Conservation (phyloP, 2,888 invertebrate genomes). For the Drosophila basisetae region DNA sequence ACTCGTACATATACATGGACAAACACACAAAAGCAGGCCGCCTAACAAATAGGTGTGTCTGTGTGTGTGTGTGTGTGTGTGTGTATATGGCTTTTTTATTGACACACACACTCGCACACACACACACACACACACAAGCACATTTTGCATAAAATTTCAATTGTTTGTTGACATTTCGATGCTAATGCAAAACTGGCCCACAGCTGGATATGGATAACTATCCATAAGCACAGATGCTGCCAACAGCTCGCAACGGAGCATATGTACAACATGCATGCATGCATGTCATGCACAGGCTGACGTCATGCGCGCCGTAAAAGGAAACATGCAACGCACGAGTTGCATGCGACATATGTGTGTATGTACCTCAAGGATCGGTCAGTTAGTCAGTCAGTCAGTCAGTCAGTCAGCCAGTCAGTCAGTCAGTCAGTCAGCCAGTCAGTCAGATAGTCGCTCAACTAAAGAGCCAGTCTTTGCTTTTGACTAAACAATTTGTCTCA, state of each 20-base stretch:
- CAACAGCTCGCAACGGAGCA: neutral
- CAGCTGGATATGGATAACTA: slow-evolving; percentile 45
- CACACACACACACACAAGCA: slow-evolving; percentile 6
- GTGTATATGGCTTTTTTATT: slow-evolving; percentile 13
- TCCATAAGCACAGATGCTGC: slow-evolving; percentile 41
- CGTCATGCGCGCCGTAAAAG: slow-evolving; percentile 19
- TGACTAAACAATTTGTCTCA: slow-evolving; percentile 36
- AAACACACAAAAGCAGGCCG: slow-evolving; percentile 39
- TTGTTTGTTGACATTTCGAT: slow-evolving; percentile 60
- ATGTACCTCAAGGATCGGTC: slow-evolving; percentile 6
- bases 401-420: neutral
- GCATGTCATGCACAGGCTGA: slow-evolving; percentile 15
- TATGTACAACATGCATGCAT: slow-evolving; percentile 10
- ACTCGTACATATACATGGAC: slow-evolving; percentile 3
- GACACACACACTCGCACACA: slow-evolving; percentile 10
- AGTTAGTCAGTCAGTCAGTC: neutral
- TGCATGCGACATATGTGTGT: slow-evolving; percentile 21
- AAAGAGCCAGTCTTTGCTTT: slow-evolving; percentile 7
- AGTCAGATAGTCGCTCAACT: neutral
- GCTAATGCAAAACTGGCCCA: slow-evolving; percentile 22
- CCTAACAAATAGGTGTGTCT: slow-evolving; percentile 12
- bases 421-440: neutral
- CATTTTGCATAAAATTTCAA: slow-evolving; percentile 56
- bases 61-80: slow-evolving; percentile 22
- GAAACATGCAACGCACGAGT: slow-evolving; percentile 14